Conservation (phyloP, 2,113 vertebrate genomes). For the Nothocercus nigrocapillus region DNA sequence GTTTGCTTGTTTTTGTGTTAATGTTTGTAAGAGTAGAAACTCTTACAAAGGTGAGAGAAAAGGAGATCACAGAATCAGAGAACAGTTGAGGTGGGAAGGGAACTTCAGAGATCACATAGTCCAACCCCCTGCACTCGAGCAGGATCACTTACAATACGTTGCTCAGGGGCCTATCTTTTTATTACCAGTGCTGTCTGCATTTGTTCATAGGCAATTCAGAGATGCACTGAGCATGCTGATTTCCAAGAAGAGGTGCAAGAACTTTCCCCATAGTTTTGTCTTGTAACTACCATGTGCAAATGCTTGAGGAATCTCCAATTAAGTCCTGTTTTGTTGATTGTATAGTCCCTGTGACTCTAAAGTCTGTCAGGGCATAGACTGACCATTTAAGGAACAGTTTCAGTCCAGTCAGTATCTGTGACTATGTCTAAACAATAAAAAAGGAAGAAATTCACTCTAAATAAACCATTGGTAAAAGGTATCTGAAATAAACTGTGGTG, state of each 20-base stretch:
- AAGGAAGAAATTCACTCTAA: not conserved
- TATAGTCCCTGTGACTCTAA: not conserved
- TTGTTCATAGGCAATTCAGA: not conserved
- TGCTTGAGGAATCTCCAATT: not conserved
- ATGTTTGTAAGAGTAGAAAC: not conserved
- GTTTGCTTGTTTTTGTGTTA: not conserved
- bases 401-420: not conserved
- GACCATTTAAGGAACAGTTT: not conserved
- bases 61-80: not conserved
- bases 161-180: not conserved
- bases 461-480: not conserved
- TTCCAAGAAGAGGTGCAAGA: not conserved
- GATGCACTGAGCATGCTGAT: not conserved
- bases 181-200: not conserved
- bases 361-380: not conserved
- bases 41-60: not conserved
- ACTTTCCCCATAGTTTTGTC: not conserved
- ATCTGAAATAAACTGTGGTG: not conserved
- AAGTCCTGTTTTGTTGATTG: not conserved
- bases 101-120: too few relatives aligned
- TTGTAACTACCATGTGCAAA: not conserved
- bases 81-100: not conserved
- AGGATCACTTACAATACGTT: not conserved
- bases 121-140: not conserved
- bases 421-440: not conserved